phyloP scores from a whole-genome alignment of 2,113 vertebrate genomes.

The Ochotona princeps region DNA sequence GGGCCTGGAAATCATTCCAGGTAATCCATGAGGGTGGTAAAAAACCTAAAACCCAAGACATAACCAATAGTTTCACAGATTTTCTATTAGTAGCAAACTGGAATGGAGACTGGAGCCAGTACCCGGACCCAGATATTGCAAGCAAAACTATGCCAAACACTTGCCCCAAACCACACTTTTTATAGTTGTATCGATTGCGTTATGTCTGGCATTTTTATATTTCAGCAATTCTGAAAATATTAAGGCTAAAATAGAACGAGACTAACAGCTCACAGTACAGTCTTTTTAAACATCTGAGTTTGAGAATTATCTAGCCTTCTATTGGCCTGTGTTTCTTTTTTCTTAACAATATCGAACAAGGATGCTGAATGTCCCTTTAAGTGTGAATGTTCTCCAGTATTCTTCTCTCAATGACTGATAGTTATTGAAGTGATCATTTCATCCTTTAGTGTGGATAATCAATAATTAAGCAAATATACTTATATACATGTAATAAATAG shows the following conservation, averaged over 20 bases:
- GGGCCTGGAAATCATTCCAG: too few species aligned
- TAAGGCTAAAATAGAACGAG: background rate
- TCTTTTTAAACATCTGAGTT: background rate
- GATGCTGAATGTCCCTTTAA: conserved; percentile 19
- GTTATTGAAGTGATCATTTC: background rate
- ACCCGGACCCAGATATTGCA: too few species aligned
- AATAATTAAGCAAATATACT: conserved; percentile 14
- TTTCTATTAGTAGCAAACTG: too few species aligned
- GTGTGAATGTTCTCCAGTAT: background rate
- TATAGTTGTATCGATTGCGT: background rate
- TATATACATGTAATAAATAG: background rate
- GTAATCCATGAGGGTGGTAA: too few species aligned
- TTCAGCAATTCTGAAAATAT: conserved; percentile 35
- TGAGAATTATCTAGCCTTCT: background rate
- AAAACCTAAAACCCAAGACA: too few species aligned
- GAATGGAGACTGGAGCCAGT: too few species aligned
- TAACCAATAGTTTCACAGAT: too few species aligned
- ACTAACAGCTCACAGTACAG: background rate
- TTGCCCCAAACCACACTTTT: background rate
- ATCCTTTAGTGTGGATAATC: background rate
- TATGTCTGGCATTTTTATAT: background rate
- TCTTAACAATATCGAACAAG: background rate
- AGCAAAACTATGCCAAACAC: too few species aligned
- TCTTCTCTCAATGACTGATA: background rate
- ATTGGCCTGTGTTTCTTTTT: background rate